Evolutionary conservation across 2,797 vertebrate species (phyloP), one percentile per base, ranked within the genome.

Genomic region (Ataeniobius toweri): DNA sequence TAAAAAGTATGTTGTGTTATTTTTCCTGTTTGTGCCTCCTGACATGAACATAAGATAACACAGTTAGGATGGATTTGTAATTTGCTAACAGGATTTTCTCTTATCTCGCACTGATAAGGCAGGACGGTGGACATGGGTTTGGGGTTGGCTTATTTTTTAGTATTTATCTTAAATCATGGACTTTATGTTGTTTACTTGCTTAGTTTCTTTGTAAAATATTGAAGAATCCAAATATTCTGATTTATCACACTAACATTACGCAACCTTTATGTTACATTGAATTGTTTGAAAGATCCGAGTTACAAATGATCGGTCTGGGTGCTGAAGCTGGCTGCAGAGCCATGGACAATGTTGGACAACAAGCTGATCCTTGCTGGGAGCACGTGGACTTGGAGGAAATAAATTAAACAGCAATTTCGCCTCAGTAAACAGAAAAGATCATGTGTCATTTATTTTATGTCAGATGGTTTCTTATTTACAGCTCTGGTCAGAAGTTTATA

Each of bases 81-180:
- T 22, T 74, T 76, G 74, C 68, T 76, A n/a, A 24, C 12, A 6
- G 16, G 6, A 26, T 28, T 55, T 72, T 63, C 58, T 74, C 73
- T 73, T 41, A 76, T 81, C 79, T 77, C 16, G 44, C 26, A 16
- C 71, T 72, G 82, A 83, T 80, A 75, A 82, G 61, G 67, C 53
- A 22, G 24, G 5, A 44, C 0, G 0, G 41, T 24, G 46, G 6
- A 20, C 56, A 63, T 5, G 12, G 20, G 1, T 44, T 16, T 26
- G 0, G n/a, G 22, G 4, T 20, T 39, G 2, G 53, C 39, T 58
- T 74, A 31, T 61, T 39, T 65, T 18, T 65, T 20, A 65, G 61
- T 22, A 22, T 36, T 65, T 39, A 65, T 10, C 59, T 61, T 58
- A 31, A 55, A 48, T 68, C 67, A 53, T 3, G 44, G 10, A 44